Evolutionary conservation across 2,113 vertebrate species (phyloP).

Genomic region (Lanius ludovicianus): DNA sequence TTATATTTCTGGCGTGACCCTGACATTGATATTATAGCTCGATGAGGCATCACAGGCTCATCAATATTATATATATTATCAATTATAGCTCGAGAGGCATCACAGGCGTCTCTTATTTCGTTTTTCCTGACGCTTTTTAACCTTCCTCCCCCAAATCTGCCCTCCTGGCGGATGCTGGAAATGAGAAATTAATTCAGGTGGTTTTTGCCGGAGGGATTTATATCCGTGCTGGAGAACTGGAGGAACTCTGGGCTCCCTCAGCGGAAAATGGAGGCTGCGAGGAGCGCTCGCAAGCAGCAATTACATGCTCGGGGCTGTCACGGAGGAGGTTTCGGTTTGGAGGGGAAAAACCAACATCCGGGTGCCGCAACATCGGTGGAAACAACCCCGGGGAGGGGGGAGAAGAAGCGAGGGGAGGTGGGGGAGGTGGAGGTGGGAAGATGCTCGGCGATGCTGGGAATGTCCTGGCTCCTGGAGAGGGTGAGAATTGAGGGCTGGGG

Average conservation of each 20-base stretch:
- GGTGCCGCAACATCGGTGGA: rapidly evolving
- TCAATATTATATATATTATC: too few relatives aligned
- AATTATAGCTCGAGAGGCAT: background rate
- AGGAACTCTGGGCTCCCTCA: background rate
- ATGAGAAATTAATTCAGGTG: background rate
- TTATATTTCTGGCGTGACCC: rapidly evolving
- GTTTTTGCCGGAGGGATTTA: rapidly evolving
- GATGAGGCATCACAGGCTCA: rapidly evolving
- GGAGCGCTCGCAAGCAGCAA: background rate
- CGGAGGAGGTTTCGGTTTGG: background rate
- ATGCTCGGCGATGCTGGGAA: background rate
- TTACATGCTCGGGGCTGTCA: background rate
- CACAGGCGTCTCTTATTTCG: rapidly evolving
- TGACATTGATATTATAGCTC: too few relatives aligned
- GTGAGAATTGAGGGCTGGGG: background rate
- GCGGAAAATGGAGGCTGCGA: conserved; percentile 38
- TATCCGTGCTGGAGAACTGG: rapidly evolving
- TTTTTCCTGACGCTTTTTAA: background rate
- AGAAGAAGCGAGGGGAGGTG: background rate
- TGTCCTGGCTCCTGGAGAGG: rapidly evolving
- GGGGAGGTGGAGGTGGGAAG: background rate
- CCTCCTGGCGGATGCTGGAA: background rate
- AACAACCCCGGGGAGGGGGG: background rate
- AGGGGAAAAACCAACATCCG: background rate
- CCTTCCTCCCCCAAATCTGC: background rate